These are phyloP conservation scores for Talpa occidentalis DNA, from an alignment of 2,113 vertebrate genomes.

Conservation along the genomic window DNA sequence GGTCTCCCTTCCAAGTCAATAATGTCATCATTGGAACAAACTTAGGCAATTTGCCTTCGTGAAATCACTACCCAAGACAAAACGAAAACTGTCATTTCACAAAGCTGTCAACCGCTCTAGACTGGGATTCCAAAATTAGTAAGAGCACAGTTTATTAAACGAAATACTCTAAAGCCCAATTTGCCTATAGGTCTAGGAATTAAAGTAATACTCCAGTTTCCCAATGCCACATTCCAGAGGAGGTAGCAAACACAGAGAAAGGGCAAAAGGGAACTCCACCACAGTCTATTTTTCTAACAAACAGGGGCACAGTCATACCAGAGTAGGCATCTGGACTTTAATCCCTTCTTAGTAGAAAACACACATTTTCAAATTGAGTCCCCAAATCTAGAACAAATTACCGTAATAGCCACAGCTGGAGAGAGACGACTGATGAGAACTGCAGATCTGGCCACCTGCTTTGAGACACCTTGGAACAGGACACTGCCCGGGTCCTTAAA, in stretches of 20 bases:
- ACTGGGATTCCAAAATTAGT: background rate
- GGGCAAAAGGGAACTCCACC: conserved; percentile 16
- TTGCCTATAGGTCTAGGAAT: conserved; percentile 67
- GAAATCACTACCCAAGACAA: conserved; percentile 49
- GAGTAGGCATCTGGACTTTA: conserved; percentile 76
- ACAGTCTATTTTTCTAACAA: conserved; percentile 63
- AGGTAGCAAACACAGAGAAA: background rate
- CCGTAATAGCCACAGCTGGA: conserved; percentile 83
- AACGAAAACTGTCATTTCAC: background rate
- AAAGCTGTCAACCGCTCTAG: background rate
- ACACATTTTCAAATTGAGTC: conserved; percentile 89
- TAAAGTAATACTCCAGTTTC: conserved; percentile 62
- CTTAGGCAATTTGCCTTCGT: conserved; percentile 32
- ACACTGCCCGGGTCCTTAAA: conserved; percentile 64
- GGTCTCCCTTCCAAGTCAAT: conserved; percentile 32
- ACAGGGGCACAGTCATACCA: conserved; percentile 1
- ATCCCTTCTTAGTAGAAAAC: conserved; percentile 87
- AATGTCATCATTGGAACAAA: conserved; percentile 46
- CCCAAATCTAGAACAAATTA: conserved; percentile 84
- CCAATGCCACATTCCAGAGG: conserved; percentile 54
- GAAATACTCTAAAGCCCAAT: conserved; percentile 1
- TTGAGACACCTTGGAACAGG: conserved; percentile 62
- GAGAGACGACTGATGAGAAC: conserved; percentile 69
- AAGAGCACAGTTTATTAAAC: conserved; percentile 39
- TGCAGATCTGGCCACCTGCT: conserved; percentile 85